These are phyloP conservation scores for Rhagoletis zephyria DNA, from an alignment of 1,140 invertebrate species.

Conservation along the genomic window DNA sequence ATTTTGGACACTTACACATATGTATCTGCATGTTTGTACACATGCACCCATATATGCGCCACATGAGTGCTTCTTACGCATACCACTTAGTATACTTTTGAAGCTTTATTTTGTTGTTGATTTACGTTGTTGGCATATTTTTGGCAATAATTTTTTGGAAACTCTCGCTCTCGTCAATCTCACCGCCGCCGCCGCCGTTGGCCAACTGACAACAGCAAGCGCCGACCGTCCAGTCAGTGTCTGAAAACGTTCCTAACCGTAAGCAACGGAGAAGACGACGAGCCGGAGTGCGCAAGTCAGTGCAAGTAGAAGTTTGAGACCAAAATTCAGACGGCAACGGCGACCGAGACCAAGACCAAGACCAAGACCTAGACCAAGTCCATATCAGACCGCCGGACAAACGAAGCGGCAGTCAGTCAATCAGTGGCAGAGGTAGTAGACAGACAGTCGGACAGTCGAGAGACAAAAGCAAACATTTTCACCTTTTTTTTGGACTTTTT, in stretches of 20 bases:
- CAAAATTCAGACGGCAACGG: neutral
- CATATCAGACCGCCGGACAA: neutral
- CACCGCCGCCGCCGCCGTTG: neutral
- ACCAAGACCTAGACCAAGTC: neutral
- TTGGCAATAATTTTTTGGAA: conserved; percentile 54
- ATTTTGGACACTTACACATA: neutral
- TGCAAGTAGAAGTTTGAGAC: conserved; percentile 18
- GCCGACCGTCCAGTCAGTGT: conserved; percentile 60
- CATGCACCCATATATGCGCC: neutral
- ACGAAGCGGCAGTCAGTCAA: neutral
- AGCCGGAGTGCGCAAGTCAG: conserved; percentile 49
- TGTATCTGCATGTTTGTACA: neutral
- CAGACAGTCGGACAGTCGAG: neutral
- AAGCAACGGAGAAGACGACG: conserved; percentile 60
- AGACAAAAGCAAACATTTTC: neutral
- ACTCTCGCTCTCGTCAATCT: conserved; percentile 47
- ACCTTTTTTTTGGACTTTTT: neutral
- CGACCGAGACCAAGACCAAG: conserved; percentile 22
- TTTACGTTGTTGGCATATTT: conserved; percentile 44
- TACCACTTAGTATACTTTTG: conserved; percentile 15
- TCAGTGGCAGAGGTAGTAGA: neutral
- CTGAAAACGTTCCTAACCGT: conserved; percentile 68
- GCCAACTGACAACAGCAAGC: conserved; percentile 30
- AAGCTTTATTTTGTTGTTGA: conserved; percentile 37
- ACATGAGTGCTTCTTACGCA: conserved; percentile 39